These are phyloP conservation scores for Heloderma charlesbogerti DNA, from an alignment of 2,113 vertebrate genomes.

Conservation along the genomic window DNA sequence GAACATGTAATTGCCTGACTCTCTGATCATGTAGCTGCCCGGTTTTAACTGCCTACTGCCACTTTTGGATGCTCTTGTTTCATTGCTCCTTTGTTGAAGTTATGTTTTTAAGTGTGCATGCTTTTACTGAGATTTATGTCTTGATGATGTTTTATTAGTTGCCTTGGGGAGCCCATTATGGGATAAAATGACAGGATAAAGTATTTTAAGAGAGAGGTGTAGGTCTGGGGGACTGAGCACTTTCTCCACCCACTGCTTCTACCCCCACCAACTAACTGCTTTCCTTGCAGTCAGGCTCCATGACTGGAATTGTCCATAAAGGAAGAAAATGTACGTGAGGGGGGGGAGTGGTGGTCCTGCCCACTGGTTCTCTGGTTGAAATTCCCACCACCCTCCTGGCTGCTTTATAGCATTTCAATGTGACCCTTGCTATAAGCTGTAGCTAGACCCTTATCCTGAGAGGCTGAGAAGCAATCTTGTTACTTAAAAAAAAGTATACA, in stretches of 20 bases:
- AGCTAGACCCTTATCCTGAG: neutral
- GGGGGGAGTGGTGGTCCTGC: no score
- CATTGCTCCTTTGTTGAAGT: no score
- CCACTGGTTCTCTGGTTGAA: neutral
- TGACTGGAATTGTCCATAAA: neutral
- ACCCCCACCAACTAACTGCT: neutral
- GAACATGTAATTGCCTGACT: neutral
- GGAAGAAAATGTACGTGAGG: neutral
- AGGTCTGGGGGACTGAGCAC: rapidly evolving
- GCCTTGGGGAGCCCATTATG: neutral
- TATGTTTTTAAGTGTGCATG: neutral
- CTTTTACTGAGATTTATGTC: neutral
- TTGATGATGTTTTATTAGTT: neutral
- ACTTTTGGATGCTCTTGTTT: neutral
- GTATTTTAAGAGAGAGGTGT: neutral
- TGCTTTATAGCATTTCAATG: neutral
- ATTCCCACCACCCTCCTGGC: neutral
- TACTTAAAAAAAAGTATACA: neutral
- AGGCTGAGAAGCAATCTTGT: neutral
- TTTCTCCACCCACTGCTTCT: neutral
- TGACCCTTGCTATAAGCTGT: neutral
- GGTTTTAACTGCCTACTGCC: neutral
- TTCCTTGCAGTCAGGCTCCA: neutral
- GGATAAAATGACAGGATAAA: neutral
- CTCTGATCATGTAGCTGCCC: no score